Base-by-base conservation (phyloP, 2,888 invertebrate species). In the Protophormia terraenovae region DNA sequence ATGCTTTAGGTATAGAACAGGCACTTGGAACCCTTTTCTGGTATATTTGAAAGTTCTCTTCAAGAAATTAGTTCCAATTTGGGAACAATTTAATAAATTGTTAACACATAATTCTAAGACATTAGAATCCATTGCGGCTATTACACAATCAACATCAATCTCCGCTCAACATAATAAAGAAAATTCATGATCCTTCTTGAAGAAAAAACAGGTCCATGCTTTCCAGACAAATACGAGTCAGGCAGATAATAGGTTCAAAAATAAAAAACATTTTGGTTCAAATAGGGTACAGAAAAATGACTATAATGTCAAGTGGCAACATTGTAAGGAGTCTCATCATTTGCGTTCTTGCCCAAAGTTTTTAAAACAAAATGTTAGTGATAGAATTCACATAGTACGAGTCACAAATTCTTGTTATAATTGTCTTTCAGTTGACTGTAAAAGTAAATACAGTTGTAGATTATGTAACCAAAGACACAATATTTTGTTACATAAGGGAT, bases 391-490 rank as follows among this genome's bases (percentile, higher is more conserved):
- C 14, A 16, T 45, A 45, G 7, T n/a, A n/a, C n/a, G n/a, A 53
- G 24, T 24, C 53, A 53, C 53, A 24, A 24, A 24, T 53, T 24
- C 24, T 16, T 16, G 32, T 60, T 32, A 60, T 6, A 60, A 60
- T 16, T 60, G 29, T 2, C 55, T 29, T 2, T 58, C 29, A 14
- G 14, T 27, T 29, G 24, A 24, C 24, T 53, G 53, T 53, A 53
- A 58, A 58, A 58, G 29, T 27, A 58, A 58, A 58, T 58, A 7
- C 5, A 58, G 29, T n/a, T 58, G 55, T n/a, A 58, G n/a, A 58
- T n/a, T 58, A n/a, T 58, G 29, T 7, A 16, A 58, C 12, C 10
- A 58, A 58, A 29, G 29, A 19, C 50, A 16, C 19, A 50, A 50
- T 10, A 50, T 16, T 19, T 50, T 50, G 19, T 19, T 50, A 10